These are phyloP conservation scores for Adelphocoris suturalis DNA, from an alignment of 2,888 invertebrate genomes.

Conservation along the genomic window DNA sequence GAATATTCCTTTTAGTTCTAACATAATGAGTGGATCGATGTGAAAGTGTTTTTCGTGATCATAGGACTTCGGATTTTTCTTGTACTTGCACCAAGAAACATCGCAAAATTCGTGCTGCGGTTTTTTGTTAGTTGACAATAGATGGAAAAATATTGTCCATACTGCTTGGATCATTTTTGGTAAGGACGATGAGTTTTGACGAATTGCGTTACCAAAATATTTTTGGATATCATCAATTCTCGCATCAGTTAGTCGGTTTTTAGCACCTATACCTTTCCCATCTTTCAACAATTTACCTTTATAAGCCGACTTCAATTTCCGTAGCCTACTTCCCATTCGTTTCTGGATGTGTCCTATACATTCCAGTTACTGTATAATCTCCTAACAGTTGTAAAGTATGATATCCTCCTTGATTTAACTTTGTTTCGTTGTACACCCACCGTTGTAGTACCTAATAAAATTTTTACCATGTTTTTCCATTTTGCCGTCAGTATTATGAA, in stretches of 20 bases:
- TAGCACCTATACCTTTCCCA: constrained; percentile 54
- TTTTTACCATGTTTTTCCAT: too few relatives aligned
- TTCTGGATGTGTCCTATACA: constrained; percentile 41
- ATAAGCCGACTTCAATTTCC: constrained; percentile 67
- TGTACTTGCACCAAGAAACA: constrained; percentile 76
- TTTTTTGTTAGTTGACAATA: not conserved
- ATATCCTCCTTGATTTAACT: too few relatives aligned
- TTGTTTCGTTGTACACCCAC: too few relatives aligned
- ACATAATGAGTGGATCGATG: constrained; percentile 6
- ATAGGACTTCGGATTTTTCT: constrained; percentile 57
- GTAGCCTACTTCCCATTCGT: constrained; percentile 72
- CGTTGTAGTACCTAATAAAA: too few relatives aligned
- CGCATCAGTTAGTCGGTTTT: not conserved
- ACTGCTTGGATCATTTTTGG: constrained; percentile 76
- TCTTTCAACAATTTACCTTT: constrained; percentile 76
- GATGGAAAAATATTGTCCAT: constrained; percentile 75
- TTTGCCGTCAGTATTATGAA: too few relatives aligned
- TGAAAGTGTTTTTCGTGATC: constrained; percentile 51
- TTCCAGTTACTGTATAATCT: too few relatives aligned
- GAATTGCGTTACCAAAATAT: not conserved
- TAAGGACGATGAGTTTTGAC: constrained; percentile 62
- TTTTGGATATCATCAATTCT: constrained; percentile 73
- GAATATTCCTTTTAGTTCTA: not conserved
- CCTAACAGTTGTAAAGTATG: too few relatives aligned
- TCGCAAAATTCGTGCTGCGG: constrained; percentile 75